Evolutionary conservation across 2,888 invertebrate genomes (phyloP).

Genomic region (Orgyia antiqua): DNA sequence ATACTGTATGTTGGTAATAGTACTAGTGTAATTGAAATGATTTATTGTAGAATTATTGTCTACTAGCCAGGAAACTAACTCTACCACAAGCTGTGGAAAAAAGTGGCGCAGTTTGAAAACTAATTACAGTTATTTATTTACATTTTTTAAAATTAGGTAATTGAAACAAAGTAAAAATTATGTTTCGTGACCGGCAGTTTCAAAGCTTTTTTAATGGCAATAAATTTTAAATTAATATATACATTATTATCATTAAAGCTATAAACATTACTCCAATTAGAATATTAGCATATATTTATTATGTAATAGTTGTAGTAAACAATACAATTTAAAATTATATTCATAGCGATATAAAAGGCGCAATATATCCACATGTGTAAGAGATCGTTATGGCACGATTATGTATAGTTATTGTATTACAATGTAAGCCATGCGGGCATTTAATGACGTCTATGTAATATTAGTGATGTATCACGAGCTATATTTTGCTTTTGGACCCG

Average conservation of each 20-base stretch:
- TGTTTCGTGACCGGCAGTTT: too few relatives aligned
- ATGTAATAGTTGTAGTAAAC: conserved; percentile 14
- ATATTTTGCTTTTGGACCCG: neutral
- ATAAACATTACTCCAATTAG: conserved; percentile 14
- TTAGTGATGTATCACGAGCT: conserved; percentile 21
- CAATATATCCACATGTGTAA: conserved; percentile 29
- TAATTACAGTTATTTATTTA: too few relatives aligned
- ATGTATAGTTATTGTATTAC: conserved; percentile 38
- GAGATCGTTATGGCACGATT: conserved; percentile 30
- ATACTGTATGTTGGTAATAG: too few relatives aligned
- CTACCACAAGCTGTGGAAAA: too few relatives aligned
- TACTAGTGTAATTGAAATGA: too few relatives aligned
- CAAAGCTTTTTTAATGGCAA: too few relatives aligned
- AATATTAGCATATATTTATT: conserved; percentile 26
- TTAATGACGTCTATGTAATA: conserved; percentile 41
- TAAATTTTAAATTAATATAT: conserved; percentile 3
- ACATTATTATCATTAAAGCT: conserved; percentile 4
- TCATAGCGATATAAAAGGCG: conserved; percentile 29
- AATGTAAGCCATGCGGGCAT: conserved; percentile 45
- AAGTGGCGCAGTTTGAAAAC: too few relatives aligned
- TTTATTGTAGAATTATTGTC: too few relatives aligned
- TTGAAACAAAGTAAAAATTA: too few relatives aligned
- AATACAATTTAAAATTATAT: conserved; percentile 17
- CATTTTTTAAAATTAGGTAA: too few relatives aligned
- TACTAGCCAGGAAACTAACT: too few relatives aligned